Percentiles rank a stretch among this genome's conserved stretches.
Evolutionary conservation across 2,888 invertebrate species (phyloP).

Genomic region (Thecocarcelia acutangulata): DNA sequence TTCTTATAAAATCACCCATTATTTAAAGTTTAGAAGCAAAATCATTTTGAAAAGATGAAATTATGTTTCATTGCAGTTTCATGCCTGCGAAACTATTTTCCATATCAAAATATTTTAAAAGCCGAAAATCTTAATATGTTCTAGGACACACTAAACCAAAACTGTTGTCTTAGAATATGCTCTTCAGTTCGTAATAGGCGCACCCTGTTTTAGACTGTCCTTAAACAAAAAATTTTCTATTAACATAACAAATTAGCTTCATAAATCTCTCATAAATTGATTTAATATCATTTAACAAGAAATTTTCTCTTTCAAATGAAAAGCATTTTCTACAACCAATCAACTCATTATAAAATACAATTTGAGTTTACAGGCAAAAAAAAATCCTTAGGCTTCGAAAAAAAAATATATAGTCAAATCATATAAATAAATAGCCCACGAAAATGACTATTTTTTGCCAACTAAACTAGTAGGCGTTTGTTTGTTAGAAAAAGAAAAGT

Average conservation of each 20-base stretch:
- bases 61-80: too few species aligned
- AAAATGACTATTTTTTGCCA: conserved; percentile 19
- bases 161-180: too few species aligned
- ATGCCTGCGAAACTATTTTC: too few species aligned
- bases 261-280: background rate
- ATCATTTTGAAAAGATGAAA: too few species aligned
- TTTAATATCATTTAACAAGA: background rate
- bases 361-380: background rate
- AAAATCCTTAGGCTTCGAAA: conserved; percentile 46
- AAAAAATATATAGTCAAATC: conserved; percentile 31
- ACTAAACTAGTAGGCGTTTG: conserved; percentile 61
- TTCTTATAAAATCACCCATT: too few species aligned
- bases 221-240: too few species aligned
- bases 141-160: too few species aligned
- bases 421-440: conserved; percentile 30
- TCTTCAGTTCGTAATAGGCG: too few species aligned
- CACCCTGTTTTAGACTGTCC: too few species aligned
- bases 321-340: conserved; percentile 13
- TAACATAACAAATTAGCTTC: background rate
- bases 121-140: too few species aligned
- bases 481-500: conserved; percentile 18
- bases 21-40: too few species aligned
- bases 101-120: too few species aligned
- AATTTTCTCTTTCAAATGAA: conserved; percentile 15
- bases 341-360: conserved; percentile 31